Base-by-base conservation (phyloP, 2,797 vertebrate species). In the Xenopus petersii region DNA sequence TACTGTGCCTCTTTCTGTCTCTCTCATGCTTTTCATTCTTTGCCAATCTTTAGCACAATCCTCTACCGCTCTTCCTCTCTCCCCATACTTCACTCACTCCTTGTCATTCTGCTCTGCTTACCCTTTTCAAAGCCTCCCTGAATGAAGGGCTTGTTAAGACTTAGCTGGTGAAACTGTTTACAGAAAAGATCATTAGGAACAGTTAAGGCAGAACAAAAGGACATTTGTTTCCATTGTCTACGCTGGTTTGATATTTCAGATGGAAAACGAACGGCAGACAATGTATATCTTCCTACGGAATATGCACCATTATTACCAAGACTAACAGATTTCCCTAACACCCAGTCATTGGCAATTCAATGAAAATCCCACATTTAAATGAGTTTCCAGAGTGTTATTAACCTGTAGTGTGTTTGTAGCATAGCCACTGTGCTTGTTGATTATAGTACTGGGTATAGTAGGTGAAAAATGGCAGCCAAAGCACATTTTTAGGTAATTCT, bases 141-240 rank as follows among this genome's bases (percentile, higher is more conserved):
- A 94, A 93, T 92, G 89, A 87, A 86, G 78, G 91, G 91, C 93
- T 92, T 93, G 89, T 93, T 84, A 88, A 85, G 91, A 88, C 89
- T 89, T 90, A 87, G 84, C 89, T 86, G 85, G 87, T 93, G 92
- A 91, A 91, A 85, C 87, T 90, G 93, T 94, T 95, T 94, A 92
- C 91, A 89, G 88, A 89, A 92, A 87, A 88, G 91, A 92, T 95
- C 94, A 96, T 94, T 93, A 89, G 91, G 92, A 92, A 93, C 91
- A 91, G 92, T 92, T 90, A 92, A 92, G 90, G 81, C 84, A 78
- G 93, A 96, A 98, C 95, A 98, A 98, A 97, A 93, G 91, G 81
- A 85, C 88, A 79, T 94, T 94, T 98, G 96, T 98, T 95, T 90
- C 91, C 83, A 94, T 94, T 97, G 93, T 97, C 88, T 87, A 17